phyloP scores from a whole-genome alignment of 92 coral and sea anemone species.

The Meandrina meandrites region DNA sequence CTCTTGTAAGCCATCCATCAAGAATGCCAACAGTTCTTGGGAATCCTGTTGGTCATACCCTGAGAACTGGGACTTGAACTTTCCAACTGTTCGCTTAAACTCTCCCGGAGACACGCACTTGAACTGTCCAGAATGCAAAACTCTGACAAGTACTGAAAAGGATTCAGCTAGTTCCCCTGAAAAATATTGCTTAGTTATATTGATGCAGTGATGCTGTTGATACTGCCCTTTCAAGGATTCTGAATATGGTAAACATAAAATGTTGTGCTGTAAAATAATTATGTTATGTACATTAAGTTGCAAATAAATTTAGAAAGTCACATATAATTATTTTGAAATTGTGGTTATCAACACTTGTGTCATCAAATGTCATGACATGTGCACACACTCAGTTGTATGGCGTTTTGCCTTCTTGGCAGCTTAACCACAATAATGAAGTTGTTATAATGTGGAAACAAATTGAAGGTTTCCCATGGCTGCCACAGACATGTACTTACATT shows the following conservation, averaged over 20 bases:
- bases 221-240: not conserved
- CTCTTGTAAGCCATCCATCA: conserved; percentile 92
- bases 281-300: not conserved
- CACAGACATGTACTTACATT: no score
- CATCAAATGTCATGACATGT: not conserved
- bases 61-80: conserved; percentile 80
- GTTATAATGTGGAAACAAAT: no score
- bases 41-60: conserved; percentile 97
- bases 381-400: no score
- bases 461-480: not conserved
- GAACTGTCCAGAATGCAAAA: conserved; percentile 81
- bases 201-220: not conserved
- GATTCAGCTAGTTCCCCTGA: conserved; percentile 87
- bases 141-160: conserved; percentile 82
- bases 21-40: conserved; percentile 88
- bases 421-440: no score
- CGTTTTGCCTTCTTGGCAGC: no score
- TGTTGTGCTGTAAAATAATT: not conserved
- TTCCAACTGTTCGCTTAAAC: conserved; percentile 88
- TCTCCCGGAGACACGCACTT: conserved; percentile 80
- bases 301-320: no score
- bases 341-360: not conserved
- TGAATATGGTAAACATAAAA: not conserved
- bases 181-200: not conserved
- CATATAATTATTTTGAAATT: no score